Conservation (phyloP, 2,797 vertebrate species). For the Prionace glauca region DNA sequence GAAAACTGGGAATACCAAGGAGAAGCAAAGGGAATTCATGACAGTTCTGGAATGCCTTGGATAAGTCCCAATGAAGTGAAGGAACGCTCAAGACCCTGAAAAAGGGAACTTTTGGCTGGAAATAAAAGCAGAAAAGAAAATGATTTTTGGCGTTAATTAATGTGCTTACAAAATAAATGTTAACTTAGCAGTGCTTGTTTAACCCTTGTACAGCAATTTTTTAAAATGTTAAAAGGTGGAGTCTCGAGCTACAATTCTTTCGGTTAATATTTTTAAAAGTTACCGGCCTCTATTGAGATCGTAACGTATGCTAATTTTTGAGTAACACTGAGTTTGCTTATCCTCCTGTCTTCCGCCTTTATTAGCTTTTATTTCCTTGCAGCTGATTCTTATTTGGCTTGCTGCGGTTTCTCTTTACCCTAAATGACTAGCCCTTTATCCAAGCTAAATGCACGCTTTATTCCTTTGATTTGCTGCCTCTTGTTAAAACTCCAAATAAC, state of each 20-base stretch:
- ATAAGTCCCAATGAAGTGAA: background rate
- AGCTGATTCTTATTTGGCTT: conserved; percentile 14
- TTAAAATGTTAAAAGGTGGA: too few relatives aligned
- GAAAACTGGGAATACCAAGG: too few relatives aligned
- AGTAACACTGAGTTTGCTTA: background rate
- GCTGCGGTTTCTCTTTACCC: background rate
- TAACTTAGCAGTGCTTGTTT: too few relatives aligned
- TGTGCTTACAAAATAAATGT: too few relatives aligned
- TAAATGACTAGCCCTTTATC: background rate
- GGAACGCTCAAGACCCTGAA: background rate
- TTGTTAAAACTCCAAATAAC: conserved; percentile 7
- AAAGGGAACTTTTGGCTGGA: background rate
- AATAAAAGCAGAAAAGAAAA: background rate
- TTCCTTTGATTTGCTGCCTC: background rate
- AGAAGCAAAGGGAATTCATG: too few relatives aligned
- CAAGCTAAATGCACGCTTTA: background rate
- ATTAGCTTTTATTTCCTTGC: background rate
- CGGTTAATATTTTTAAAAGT: background rate
- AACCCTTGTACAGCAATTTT: too few relatives aligned
- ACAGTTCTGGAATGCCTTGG: background rate
- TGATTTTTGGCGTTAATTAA: background rate
- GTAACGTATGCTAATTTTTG: background rate
- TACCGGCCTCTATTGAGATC: background rate
- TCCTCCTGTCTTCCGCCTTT: background rate
- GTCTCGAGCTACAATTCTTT: too few relatives aligned